Evolutionary conservation across 2,888 invertebrate species (phyloP), one percentile per base, ranked within the genome.

Genomic region (Tuberolachnus salignus): DNA sequence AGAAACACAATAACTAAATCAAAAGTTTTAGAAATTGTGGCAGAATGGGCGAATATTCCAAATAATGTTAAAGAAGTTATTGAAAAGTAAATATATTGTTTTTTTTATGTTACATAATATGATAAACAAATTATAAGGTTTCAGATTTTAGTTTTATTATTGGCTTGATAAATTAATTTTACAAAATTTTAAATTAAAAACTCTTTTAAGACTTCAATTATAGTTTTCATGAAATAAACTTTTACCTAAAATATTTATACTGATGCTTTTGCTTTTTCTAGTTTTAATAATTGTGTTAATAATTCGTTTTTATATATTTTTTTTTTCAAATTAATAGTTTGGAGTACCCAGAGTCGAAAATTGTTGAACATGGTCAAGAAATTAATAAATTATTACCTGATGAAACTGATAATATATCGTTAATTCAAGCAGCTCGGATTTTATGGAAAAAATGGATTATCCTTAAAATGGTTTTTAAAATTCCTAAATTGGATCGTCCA

Each of bases 1-100:
- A 95, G 94, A 86, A 95, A 95, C 0, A 92, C 95, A 89, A 88
- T 98, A 13, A 92, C 93, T 84, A 97, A 98, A 84, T 95, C 94
- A 83, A 94, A 96, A 84, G 93, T 98, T 82, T 89, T 94, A 83
- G 88, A 90, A 34, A 90, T 93, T 16, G 92, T 98, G 21, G 92
- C 95, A 84, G 91, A 91, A 83, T 97, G 97, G 84, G 80, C 81
- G 4, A 78, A 51, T 21, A 78, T 80, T 10, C 80, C 74, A 44
- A 34, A 53, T n/a, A 73, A 80, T 14, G 72, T 69, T 26, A 81
- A 81, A 74, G 42, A 69, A 8, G 8, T 8, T 16, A 70, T 73
- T 19, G 81, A 81, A 57, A 82, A 74, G 74, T 81, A 81, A 78
- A 8, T 42, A 46, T 46, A n/a, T 46, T 23, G 42, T 34, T 4